Conservation (phyloP, 2,888 invertebrate species). For the Callyntrura sp. region DNA sequence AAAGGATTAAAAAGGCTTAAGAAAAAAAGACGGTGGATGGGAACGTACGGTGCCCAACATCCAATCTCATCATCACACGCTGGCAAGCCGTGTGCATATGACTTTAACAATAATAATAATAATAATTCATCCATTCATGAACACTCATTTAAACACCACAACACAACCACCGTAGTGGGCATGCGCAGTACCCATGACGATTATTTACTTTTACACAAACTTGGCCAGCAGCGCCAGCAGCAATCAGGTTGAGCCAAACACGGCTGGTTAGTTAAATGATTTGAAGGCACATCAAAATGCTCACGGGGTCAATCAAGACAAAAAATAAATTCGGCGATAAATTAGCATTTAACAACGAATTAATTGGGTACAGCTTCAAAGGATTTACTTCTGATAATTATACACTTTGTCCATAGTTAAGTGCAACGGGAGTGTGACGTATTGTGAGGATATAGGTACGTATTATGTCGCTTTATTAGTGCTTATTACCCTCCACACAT, state of each 20-base stretch:
- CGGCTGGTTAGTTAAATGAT: not conserved
- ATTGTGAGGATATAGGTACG: not conserved
- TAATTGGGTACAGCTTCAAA: slow-evolving; percentile 70
- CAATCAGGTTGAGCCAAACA: not conserved
- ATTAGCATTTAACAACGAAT: slow-evolving; percentile 74
- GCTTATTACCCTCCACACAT: slow-evolving; percentile 49
- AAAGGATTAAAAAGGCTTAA: too few relatives aligned
- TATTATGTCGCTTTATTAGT: slow-evolving; percentile 37
- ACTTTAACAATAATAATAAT: not conserved
- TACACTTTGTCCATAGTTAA: slow-evolving; percentile 31
- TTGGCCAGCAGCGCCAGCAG: not conserved
- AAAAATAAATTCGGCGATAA: slow-evolving; percentile 65
- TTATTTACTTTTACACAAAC: slow-evolving; percentile 11
- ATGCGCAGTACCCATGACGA: too few relatives aligned
- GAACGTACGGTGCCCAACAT: too few relatives aligned
- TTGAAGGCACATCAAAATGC: not conserved
- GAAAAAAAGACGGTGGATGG: too few relatives aligned
- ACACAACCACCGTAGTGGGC: not conserved
- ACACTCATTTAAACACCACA: not conserved
- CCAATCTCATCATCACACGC: too few relatives aligned
- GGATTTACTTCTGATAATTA: slow-evolving; percentile 70
- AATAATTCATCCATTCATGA: not conserved
- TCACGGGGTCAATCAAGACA: slow-evolving; percentile 68
- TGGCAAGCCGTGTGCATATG: slow-evolving; percentile 24
- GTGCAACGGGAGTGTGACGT: slow-evolving; percentile 5